Conservation (phyloP, 2,888 invertebrate genomes). For the Amblyjoppa proteus region DNA sequence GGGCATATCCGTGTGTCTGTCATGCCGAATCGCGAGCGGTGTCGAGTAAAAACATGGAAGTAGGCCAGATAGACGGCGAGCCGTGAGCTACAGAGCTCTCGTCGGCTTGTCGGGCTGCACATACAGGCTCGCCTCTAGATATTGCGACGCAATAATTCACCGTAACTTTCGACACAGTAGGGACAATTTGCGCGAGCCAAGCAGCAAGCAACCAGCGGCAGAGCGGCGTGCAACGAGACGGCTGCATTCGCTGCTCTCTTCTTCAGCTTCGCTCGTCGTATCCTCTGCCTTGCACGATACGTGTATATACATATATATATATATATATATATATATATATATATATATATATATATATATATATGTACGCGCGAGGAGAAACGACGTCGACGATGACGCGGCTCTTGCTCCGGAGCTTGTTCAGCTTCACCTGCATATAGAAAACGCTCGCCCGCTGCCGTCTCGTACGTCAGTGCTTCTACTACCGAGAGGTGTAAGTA, state of each 20-base stretch:
- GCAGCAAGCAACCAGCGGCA: conserved; percentile 49
- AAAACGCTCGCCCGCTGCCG: not conserved
- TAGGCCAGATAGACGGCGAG: conserved; percentile 81
- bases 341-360: not conserved
- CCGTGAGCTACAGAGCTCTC: conserved; percentile 61
- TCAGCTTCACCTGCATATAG: conserved; percentile 43
- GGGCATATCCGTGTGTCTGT: conserved; percentile 63
- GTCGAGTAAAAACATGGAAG: conserved; percentile 80
- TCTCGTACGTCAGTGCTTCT: conserved; percentile 57
- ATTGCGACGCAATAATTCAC: conserved; percentile 82
- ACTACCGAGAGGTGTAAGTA: conserved; percentile 16
- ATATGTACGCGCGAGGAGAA: not conserved
- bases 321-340: not conserved
- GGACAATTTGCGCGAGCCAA: conserved; percentile 77
- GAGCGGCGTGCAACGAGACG: conserved; percentile 15
- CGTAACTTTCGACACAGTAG: conserved; percentile 80
- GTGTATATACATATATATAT: too few relatives aligned
- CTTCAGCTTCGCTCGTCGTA: conserved; percentile 46
- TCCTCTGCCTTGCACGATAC: conserved; percentile 18
- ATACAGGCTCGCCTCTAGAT: conserved; percentile 75
- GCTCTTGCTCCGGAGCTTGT: conserved; percentile 27
- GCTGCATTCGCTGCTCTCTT: conserved; percentile 42
- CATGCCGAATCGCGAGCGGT: conserved; percentile 73
- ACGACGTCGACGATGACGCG: conserved; percentile 44
- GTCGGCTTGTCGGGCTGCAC: conserved; percentile 39